phyloP scores from a whole-genome alignment of 2,113 vertebrate species.

The Psephotus haematonotus region DNA sequence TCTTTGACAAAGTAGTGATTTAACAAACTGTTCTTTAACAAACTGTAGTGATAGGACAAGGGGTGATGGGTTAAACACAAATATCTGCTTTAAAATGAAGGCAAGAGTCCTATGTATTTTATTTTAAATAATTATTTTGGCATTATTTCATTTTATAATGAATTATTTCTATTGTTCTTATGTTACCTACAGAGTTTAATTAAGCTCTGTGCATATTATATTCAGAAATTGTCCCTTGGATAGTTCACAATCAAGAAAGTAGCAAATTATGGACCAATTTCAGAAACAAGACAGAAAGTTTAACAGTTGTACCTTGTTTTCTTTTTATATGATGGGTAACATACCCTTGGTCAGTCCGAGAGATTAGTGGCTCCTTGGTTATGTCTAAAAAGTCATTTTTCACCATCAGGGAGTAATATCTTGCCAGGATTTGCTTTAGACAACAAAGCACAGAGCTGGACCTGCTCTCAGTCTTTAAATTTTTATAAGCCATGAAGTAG shows the following conservation, averaged over 20 bases:
- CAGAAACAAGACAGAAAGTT: background rate
- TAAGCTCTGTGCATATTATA: background rate
- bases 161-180: background rate
- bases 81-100: background rate
- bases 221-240: background rate
- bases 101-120: background rate
- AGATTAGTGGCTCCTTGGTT: background rate
- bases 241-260: background rate
- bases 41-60: no score
- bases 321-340: background rate
- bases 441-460: background rate
- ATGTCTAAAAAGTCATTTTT: background rate
- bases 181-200: background rate
- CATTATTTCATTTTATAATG: background rate
- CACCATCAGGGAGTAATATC: background rate
- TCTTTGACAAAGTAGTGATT: no score
- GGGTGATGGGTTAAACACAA: background rate
- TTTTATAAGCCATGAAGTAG: fast-evolving
- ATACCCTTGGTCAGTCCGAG: background rate
- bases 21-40: no score
- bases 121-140: background rate
- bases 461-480: background rate
- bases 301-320: background rate
- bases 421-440: background rate
- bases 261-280: background rate